Evolutionary conservation across 2,113 vertebrate genomes (phyloP).

Genomic region (Etheostoma spectabile): DNA sequence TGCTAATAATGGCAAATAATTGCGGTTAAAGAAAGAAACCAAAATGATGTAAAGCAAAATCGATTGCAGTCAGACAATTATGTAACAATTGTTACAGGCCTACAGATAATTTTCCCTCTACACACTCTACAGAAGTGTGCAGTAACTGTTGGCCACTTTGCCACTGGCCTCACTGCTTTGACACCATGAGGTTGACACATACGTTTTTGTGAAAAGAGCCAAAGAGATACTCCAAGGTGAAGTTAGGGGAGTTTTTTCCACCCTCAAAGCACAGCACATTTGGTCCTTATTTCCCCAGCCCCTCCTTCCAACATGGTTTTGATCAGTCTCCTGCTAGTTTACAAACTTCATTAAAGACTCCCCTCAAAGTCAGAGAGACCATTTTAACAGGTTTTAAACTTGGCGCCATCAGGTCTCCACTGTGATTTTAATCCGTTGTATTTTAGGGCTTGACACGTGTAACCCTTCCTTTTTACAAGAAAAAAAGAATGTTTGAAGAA

Average conservation of each 20-base stretch:
- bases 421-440: not conserved
- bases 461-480: not conserved
- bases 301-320: slow-evolving; percentile 54
- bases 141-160: slow-evolving; percentile 26
- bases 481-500: not conserved
- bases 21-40: too few relatives aligned
- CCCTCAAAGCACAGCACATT: slow-evolving; percentile 62
- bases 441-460: not conserved
- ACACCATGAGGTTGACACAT: slow-evolving; percentile 31
- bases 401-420: slow-evolving; percentile 18
- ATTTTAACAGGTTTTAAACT: slow-evolving; percentile 47
- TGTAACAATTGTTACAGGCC: too few relatives aligned
- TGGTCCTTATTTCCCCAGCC: slow-evolving; percentile 67
- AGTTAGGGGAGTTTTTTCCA: slow-evolving; percentile 22
- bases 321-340: slow-evolving; percentile 76
- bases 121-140: slow-evolving; percentile 2
- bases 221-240: slow-evolving; percentile 44
- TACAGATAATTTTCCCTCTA: slow-evolving; percentile 16
- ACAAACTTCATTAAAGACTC: slow-evolving; percentile 65
- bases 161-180: slow-evolving; percentile 3
- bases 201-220: slow-evolving; percentile 16
- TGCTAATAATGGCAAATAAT: too few relatives aligned
- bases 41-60: too few relatives aligned
- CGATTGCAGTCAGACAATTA: too few relatives aligned
- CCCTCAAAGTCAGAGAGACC: slow-evolving; percentile 35